These are phyloP conservation scores for Chrysopa pallens DNA, from an alignment of 1,140 invertebrate species.

Conservation along the genomic window DNA sequence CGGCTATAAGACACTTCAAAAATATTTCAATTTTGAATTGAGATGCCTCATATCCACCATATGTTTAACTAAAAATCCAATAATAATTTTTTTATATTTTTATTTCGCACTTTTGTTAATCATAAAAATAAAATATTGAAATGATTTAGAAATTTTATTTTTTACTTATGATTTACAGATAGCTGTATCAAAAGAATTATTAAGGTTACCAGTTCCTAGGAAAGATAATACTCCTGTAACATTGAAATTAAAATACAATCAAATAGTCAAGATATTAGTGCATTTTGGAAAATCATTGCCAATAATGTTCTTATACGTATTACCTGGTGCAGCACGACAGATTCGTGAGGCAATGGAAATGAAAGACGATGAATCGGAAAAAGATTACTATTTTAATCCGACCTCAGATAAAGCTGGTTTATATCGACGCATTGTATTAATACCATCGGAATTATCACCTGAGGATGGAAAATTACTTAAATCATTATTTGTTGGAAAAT, in stretches of 20 bases:
- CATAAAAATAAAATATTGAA: too few relatives aligned
- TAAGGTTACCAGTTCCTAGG: too few relatives aligned
- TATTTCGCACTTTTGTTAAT: too few relatives aligned
- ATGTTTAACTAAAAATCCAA: too few relatives aligned
- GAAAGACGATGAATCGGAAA: constrained; percentile 27
- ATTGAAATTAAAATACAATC: constrained; percentile 17
- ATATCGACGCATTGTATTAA: not conserved
- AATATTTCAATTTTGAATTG: too few relatives aligned
- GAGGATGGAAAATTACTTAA: not conserved
- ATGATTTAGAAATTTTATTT: too few relatives aligned
- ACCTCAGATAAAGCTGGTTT: constrained; percentile 27
- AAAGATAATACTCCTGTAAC: too few relatives aligned
- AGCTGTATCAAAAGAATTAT: too few relatives aligned
- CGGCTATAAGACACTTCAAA: too few relatives aligned
- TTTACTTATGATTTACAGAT: constrained; percentile 4
- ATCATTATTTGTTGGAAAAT: not conserved
- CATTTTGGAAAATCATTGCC: constrained; percentile 55
- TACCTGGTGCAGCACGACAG: constrained; percentile 36
- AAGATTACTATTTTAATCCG: constrained; percentile 36
- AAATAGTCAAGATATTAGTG: constrained; percentile 51
- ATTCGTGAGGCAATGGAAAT: constrained; percentile 51
- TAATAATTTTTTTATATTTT: too few relatives aligned
- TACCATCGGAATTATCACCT: not conserved
- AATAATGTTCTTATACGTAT: constrained; percentile 61
- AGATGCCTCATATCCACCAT: too few relatives aligned